Conservation (phyloP, 2,888 invertebrate genomes). For the Cosmia trapezina region DNA sequence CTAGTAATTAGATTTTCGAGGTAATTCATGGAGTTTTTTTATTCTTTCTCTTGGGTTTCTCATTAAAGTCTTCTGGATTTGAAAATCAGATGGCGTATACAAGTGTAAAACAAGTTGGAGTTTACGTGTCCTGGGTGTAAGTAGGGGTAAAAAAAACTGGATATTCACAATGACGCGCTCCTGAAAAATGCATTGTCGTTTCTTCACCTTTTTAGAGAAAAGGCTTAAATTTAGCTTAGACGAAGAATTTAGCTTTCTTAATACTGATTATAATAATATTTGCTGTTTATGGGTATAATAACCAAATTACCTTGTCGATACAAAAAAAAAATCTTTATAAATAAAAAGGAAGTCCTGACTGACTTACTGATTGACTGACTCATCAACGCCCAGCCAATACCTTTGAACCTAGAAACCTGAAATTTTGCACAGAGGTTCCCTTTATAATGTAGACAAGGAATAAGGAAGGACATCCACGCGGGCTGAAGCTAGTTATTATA, state of each 20-base stretch:
- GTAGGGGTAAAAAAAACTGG: not conserved
- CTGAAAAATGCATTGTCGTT: not conserved
- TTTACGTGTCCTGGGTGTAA: constrained; percentile 37
- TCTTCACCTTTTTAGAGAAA: not conserved
- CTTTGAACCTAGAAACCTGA: too few relatives aligned
- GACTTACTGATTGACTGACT: too few relatives aligned
- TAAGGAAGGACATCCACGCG: too few relatives aligned
- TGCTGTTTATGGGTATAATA: too few relatives aligned
- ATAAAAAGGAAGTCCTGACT: too few relatives aligned
- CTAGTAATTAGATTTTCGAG: constrained; percentile 27
- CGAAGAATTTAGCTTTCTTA: not conserved
- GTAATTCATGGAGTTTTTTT: constrained; percentile 2
- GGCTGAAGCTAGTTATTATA: too few relatives aligned
- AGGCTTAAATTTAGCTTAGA: too few relatives aligned
- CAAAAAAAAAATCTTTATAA: too few relatives aligned
- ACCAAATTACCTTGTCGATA: not conserved
- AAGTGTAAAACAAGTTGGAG: constrained; percentile 24
- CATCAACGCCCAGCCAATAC: too few relatives aligned
- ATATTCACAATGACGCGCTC: constrained; percentile 1
- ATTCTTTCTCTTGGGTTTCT: constrained; percentile 15
- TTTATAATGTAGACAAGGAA: too few relatives aligned
- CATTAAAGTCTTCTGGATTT: constrained; percentile 39
- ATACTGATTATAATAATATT: not conserved
- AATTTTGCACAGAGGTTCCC: too few relatives aligned
- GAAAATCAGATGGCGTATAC: constrained; percentile 29